Evolutionary conservation across 1,140 invertebrate genomes (phyloP), one percentile per base, ranked within the genome.

Genomic region (Euglossa dilemma): DNA sequence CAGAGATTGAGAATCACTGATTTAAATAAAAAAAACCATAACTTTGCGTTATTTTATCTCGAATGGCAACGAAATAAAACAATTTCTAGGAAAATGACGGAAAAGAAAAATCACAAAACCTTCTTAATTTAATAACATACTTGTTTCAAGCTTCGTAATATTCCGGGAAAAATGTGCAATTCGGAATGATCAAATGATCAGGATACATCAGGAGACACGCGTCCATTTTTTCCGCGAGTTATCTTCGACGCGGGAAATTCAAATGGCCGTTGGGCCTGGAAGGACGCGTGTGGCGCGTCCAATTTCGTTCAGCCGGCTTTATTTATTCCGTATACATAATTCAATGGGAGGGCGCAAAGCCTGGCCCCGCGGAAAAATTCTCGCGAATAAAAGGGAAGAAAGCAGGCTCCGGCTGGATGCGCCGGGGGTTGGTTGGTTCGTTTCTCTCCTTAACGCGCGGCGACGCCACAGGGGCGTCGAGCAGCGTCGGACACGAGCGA

Each of bases 301-400:
- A 75, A 75, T 75, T 75, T 75, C 25, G 73, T 61, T 50, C 57
- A 61, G 5, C 45, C 56, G 11, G n/a, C 57, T 50, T 75, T 61
- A 75, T 75, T 75, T 61, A 75, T 61, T 61, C 73, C 73, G 45
- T 75, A 75, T 75, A 75, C 56, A 75, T 75, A 75, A 75, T 75
- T 75, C 73, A 75, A 75, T 75, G 73, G 57, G 18, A 28, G 43
- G 43, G 14, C 11, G 71, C 20, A n/a, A 43, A 43, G 52, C 36
- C 18, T 18, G 56, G 61, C n/a, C 71, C 28, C 43, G 50, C 18
- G 45, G 73, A 63, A 75, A 75, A 75, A 47, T 75, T 61, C 57
- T 47, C 36, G 20, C n/a, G 36, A 73, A 57, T 45, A 45, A 57
- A 72, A 43, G 9, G 4, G n/a, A 72, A 23, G 52, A 23, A n/a